A percentile compares a stretch with the other conserved stretches of the same genome.
Conservation (phyloP, 1,140 invertebrate species). For the Apolygus lucorum region DNA sequence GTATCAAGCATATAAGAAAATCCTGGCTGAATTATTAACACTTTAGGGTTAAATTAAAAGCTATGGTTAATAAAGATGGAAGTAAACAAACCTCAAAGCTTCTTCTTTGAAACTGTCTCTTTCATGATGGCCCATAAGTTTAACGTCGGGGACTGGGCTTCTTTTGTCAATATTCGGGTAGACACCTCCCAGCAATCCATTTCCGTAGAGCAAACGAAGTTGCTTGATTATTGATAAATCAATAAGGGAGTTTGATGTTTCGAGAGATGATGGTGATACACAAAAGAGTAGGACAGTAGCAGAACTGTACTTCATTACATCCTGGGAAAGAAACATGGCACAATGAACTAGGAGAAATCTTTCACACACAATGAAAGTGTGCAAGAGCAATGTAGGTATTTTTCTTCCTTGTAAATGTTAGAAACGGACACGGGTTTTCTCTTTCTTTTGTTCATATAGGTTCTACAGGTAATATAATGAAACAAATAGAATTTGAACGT, state of each 20-base stretch:
- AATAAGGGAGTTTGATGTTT: not conserved
- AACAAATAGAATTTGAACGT: not conserved
- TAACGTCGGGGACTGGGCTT: not conserved
- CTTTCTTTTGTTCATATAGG: no score
- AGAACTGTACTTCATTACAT: not conserved
- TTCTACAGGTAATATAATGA: not conserved
- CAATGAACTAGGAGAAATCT: no score
- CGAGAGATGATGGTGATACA: not conserved
- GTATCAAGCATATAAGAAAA: no score
- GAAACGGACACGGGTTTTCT: no score
- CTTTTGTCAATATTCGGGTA: not conserved
- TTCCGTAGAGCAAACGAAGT: not conserved
- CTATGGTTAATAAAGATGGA: no score
- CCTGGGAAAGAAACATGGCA: no score
- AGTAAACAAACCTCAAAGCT: conserved; percentile 33
- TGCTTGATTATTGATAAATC: not conserved
- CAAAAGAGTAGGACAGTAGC: conserved; percentile 5
- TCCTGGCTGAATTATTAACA: no score
- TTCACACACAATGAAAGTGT: no score
- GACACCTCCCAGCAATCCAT: no score
- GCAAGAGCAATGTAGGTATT: no score
- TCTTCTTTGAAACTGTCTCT: conserved; percentile 14
- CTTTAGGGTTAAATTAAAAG: no score
- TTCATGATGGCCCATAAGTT: not conserved
- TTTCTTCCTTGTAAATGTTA: no score